Evolutionary conservation across 2,888 invertebrate genomes (phyloP).

Genomic region (Anthrax anthrax): DNA sequence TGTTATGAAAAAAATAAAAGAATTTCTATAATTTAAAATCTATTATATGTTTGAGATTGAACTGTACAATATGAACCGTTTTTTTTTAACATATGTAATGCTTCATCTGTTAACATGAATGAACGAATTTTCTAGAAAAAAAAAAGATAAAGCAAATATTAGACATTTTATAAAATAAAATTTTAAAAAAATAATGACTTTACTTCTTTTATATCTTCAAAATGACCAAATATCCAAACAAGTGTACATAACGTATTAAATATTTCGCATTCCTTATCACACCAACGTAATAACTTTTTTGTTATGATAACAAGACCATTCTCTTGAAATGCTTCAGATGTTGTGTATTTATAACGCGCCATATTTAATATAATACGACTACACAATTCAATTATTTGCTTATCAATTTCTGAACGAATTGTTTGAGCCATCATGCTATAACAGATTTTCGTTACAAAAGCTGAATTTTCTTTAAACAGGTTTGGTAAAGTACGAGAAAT

Average conservation of each 20-base stretch:
- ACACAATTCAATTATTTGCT: conserved; percentile 31
- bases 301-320: conserved; percentile 44
- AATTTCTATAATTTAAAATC: no score
- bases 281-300: conserved; percentile 50
- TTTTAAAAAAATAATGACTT: conserved; percentile 6
- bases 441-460: conserved; percentile 31
- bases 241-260: conserved; percentile 51
- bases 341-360: conserved; percentile 45
- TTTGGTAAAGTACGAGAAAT: conserved; percentile 33
- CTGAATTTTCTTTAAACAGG: conserved; percentile 26
- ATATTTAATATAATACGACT: conserved; percentile 49
- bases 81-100: conserved; percentile 31
- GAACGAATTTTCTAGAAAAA: conserved; percentile 26
- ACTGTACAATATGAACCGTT: no score
- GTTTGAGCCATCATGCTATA: conserved; percentile 35
- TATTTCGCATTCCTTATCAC: conserved; percentile 47
- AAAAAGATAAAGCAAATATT: not conserved
- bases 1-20: no score
- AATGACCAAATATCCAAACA: conserved; percentile 46
- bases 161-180: no score
- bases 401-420: conserved; percentile 34
- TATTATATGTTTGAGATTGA: no score
- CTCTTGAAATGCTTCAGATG: conserved; percentile 42
- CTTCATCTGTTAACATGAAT: conserved; percentile 31
- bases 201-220: conserved; percentile 26